Percentiles rank a stretch among this genome's conserved stretches.
These are phyloP conservation scores for Melieria picta DNA, from an alignment of 2,888 invertebrate species.

Conservation along the genomic window DNA sequence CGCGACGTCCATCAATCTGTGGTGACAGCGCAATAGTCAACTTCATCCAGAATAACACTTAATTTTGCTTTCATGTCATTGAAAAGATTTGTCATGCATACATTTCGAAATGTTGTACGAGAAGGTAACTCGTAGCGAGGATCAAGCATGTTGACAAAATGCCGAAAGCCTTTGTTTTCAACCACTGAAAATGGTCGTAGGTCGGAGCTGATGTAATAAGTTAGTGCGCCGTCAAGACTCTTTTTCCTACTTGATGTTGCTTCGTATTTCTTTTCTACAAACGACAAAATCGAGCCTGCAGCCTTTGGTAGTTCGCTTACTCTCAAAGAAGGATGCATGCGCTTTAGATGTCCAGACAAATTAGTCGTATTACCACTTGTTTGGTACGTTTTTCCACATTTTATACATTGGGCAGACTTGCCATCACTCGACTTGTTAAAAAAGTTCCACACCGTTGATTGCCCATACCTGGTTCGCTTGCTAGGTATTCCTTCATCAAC, in stretches of 20 bases:
- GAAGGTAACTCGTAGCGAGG: constrained; percentile 13
- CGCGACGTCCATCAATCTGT: no score
- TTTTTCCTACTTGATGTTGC: no score
- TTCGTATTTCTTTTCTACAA: no score
- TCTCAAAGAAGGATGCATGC: constrained; percentile 5
- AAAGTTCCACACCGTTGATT: constrained; percentile 5
- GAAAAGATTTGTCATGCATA: constrained; percentile 8
- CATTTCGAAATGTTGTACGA: constrained; percentile 7
- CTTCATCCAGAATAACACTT: no score
- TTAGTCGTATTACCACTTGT: constrained; percentile 18
- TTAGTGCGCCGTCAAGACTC: no score
- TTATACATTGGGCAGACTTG: constrained; percentile 12
- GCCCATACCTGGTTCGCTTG: constrained; percentile 8
- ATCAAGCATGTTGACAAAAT: constrained; percentile 5
- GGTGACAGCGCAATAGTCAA: no score
- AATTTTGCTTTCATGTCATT: no score
- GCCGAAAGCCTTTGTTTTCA: constrained; percentile 5
- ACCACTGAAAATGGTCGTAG: constrained; percentile 22
- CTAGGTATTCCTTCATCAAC: no score
- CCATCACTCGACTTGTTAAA: constrained; percentile 7
- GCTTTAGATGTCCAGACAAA: constrained; percentile 11
- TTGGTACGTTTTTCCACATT: no score
- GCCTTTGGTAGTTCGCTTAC: no score
- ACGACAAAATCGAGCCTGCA: no score
- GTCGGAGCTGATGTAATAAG: constrained; percentile 21